Evolutionary conservation across 1,140 invertebrate genomes (phyloP), one percentile per base, ranked within the genome.

Genomic region (Drosophila nigromelanica): DNA sequence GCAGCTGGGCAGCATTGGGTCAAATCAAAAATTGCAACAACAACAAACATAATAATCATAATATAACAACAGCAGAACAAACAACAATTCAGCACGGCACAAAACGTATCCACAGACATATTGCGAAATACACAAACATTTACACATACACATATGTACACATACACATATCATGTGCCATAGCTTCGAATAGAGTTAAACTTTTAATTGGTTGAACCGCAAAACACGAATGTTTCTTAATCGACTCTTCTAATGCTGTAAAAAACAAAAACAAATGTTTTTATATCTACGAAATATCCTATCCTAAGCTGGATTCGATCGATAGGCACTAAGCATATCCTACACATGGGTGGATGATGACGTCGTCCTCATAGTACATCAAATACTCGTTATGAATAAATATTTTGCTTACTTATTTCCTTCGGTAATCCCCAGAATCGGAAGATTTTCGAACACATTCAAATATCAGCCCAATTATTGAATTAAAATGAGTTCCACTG

Each of bases 91-190:
- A 40, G 39, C 43, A 14, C 3, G n/a, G 21, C 40, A 42, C 24
- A 5, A 21, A 50, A 27, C 18, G 12, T 27, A 2, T 11, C 8
- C 3, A 12, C 8, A 14, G 30, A 50, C 21, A 27, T n/a, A 12
- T 50, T 14, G 47, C 21, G 24, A 50, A 24, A 50, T 30, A 24
- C 7, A 14, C 7, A 54, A 33, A 51, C 55, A 71, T 43, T n/a
- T 33, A 43, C 45, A 69, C 35, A 51, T 21, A 69, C 35, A 51
- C 30, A 45, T 42, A 48, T 18, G 54, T 66, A 51, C n/a, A 24
- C 3, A n/a, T n/a, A n/a, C 18, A 33, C 8, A 51, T 35, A 39
- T 21, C 5, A 24, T 63, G 67, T 70, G 59, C 51, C 51, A 63
- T 37, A 24, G 24, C 42, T 54, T 47, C 48, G 14, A 37, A 42